Evolutionary conservation across 2,888 invertebrate genomes (phyloP).

Genomic region (Sinotaia quadrata): DNA sequence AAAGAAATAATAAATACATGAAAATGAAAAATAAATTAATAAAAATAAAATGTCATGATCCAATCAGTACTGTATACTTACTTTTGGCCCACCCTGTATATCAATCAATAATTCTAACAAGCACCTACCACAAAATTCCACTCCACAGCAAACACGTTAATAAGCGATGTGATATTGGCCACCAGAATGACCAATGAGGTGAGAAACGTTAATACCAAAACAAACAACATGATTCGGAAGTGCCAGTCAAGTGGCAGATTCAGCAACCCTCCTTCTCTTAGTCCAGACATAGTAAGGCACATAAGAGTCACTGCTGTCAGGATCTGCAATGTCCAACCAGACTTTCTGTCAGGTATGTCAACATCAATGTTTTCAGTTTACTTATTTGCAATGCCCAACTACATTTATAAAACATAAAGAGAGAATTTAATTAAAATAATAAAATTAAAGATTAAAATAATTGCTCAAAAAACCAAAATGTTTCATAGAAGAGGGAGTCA

Average conservation of each 20-base stretch:
- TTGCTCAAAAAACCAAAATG: no score
- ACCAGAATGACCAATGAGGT: constrained; percentile 42
- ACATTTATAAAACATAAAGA: no score
- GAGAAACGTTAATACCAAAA: constrained; percentile 48
- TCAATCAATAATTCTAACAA: no score
- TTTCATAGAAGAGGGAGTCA: no score
- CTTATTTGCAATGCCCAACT: no score
- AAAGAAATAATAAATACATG: not conserved
- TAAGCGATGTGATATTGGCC: constrained; percentile 48
- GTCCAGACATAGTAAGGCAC: constrained; percentile 51
- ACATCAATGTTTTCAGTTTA: no score
- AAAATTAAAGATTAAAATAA: no score
- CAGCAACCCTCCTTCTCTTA: constrained; percentile 48
- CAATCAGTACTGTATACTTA: no score
- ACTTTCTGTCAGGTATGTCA: no score
- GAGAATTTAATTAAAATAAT: no score
- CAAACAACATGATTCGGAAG: constrained; percentile 60
- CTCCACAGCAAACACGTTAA: constrained; percentile 49
- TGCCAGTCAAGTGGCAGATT: constrained; percentile 58
- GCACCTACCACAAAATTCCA: constrained; percentile 57
- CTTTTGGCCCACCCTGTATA: no score
- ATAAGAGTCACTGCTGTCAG: constrained; percentile 49
- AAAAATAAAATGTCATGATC: no score
- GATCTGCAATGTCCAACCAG: constrained; percentile 50
- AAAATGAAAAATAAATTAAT: not conserved